Percentiles rank a stretch among this genome's conserved stretches.
Conservation (phyloP, 2,888 invertebrate genomes). For the Thyatira batis region DNA sequence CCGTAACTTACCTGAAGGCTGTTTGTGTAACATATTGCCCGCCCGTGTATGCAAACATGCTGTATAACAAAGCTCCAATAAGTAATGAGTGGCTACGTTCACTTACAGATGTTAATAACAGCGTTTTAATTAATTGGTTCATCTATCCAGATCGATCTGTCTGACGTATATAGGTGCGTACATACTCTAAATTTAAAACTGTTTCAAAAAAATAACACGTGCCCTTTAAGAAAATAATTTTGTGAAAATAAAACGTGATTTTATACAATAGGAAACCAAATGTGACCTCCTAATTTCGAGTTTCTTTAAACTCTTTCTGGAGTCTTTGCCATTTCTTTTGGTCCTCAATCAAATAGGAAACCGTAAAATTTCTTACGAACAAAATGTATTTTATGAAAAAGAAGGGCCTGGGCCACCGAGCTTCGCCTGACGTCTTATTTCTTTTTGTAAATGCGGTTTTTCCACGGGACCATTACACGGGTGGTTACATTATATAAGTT, state of each 20-base stretch:
- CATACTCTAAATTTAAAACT: too few species aligned
- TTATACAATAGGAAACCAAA: background rate
- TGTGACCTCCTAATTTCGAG: background rate
- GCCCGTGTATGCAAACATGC: conserved; percentile 60
- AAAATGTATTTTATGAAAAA: background rate
- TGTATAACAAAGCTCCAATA: conserved; percentile 41
- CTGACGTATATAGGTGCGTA: background rate
- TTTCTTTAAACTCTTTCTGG: background rate
- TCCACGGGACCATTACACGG: too few species aligned
- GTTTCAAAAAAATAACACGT: too few species aligned
- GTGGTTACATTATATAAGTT: too few species aligned
- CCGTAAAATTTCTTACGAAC: background rate
- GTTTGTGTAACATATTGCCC: conserved; percentile 65
- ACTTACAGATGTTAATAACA: conserved; percentile 21
- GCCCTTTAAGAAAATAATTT: too few species aligned
- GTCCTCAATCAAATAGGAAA: background rate
- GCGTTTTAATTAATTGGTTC: background rate
- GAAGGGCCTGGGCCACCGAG: too few species aligned
- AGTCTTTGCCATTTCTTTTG: background rate
- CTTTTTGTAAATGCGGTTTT: too few species aligned
- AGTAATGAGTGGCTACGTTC: conserved; percentile 55
- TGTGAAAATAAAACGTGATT: too few species aligned
- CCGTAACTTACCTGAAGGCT: conserved; percentile 71
- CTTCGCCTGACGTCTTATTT: too few species aligned
- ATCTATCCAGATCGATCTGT: background rate